Base-by-base conservation (phyloP, 2,797 vertebrate species). In the Hapalemur alaotrensis region DNA sequence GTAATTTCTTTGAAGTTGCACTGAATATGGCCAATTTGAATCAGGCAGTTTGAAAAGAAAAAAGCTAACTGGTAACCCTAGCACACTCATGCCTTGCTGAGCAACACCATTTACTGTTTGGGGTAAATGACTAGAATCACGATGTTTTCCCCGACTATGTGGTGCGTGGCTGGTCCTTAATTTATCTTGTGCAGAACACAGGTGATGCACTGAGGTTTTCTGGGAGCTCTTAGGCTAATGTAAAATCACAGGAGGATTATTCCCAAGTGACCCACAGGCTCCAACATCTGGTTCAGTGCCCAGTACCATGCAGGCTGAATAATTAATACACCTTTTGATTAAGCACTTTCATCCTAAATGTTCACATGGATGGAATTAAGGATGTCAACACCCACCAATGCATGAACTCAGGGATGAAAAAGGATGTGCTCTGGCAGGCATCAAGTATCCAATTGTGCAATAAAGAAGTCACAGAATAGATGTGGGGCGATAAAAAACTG, bases 281-380 rank as follows among this genome's bases (percentile, higher is more conserved):
- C 38, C 48, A 85, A 25, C 83, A 61, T 59, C 79, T 93, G 57
- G 43, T 30, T 82, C 89, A 69, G n/a, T 91, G 8, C 22, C 35
- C 32, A 35, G 28, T 43, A 57, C 35, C 1, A 35, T 14, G 46
- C 1, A 81, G n/a, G 14, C 57, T 73, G 75, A 96, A 94, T 92
- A 89, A 94, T 89, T 76, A 95, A 89, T 46, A 57, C 0, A 50
- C 32, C 17, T 96, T 97, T 95, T 73, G 65, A 92, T 82, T 88
- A 91, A 95, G 82, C 17, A 76, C 8, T 72, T 96, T 75, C 12
- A 76, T 81, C 50, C 48, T 79, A 89, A 97, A 79, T 91, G 10
- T 43, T 83, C 61, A 54, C 13, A n/a, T 20, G 38, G 67, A 78
- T 86, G 52, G 57, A 96, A 92, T 80, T 88, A 83, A 88, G 65